Conservation (phyloP, 2,888 invertebrate species). For the Nymphalis polychloros region DNA sequence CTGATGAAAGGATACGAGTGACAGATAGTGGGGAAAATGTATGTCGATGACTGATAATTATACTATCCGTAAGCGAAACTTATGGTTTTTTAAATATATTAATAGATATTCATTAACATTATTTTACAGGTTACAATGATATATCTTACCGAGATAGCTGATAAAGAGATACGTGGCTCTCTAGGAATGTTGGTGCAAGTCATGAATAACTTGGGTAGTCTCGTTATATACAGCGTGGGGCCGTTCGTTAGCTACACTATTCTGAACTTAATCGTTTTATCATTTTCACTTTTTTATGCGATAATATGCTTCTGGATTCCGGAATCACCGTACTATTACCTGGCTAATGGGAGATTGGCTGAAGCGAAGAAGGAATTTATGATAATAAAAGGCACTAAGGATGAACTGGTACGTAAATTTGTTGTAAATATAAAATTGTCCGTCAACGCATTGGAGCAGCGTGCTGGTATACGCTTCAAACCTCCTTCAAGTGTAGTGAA, state of each 20-base stretch:
- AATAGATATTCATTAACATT: not conserved
- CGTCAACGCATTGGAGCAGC: no score
- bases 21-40: no score
- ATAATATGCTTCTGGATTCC: conserved; percentile 80
- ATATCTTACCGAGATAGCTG: conserved; percentile 78
- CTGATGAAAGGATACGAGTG: no score
- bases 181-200: conserved; percentile 76
- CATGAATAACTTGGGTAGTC: conserved; percentile 73
- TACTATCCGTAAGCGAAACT: no score
- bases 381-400: conserved; percentile 67
- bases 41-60: no score
- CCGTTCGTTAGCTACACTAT: conserved; percentile 74
- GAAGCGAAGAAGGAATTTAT: conserved; percentile 72
- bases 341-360: conserved; percentile 75
- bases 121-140: conserved; percentile 75
- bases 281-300: conserved; percentile 74
- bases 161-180: conserved; percentile 75
- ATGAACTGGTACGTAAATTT: conserved; percentile 60
- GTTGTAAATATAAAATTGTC: no score
- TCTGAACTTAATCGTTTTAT: conserved; percentile 68
- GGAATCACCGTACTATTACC: conserved; percentile 83
- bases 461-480: no score
- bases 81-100: not conserved
- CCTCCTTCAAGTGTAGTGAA: no score
- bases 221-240: conserved; percentile 70